A percentile compares a stretch with the other conserved stretches of the same genome.
phyloP scores from a whole-genome alignment of 92 coral and sea anemone genomes.

The Parazoanthus swiftii region DNA sequence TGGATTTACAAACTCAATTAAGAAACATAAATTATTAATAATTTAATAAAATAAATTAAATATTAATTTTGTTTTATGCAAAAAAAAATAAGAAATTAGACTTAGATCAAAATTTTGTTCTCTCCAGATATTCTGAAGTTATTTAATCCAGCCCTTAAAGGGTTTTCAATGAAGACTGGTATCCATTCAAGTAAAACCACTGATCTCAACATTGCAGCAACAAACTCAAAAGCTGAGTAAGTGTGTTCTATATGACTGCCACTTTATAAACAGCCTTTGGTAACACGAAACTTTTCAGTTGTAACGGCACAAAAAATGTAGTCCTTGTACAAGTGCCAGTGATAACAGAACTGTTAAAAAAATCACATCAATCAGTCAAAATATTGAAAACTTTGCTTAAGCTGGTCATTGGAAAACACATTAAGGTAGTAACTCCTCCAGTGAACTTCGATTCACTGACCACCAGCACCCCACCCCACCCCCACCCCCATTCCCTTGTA shows the following conservation, averaged over 20 bases:
- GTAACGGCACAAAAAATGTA: background rate
- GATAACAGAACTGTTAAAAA: no score
- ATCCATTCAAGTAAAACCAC: conserved; percentile 7
- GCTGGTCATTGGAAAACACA: background rate
- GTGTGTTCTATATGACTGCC: background rate
- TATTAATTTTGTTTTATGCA: background rate
- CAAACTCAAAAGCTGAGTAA: conserved; percentile 67
- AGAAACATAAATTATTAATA: no score
- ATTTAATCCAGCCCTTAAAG: conserved; percentile 76
- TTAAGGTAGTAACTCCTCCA: no score
- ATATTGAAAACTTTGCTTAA: background rate
- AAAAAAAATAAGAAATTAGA: no score
- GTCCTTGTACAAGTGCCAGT: background rate
- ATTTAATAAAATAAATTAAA: no score
- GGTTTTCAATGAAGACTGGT: conserved; percentile 60
- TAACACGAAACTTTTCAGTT: background rate
- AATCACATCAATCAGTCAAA: background rate
- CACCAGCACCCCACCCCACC: no score
- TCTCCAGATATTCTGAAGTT: conserved; percentile 74
- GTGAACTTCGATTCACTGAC: no score
- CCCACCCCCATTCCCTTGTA: no score
- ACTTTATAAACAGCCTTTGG: background rate
- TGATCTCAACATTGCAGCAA: conserved; percentile 69
- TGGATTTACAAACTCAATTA: background rate
- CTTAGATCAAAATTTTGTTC: background rate